Conservation (phyloP, 2,113 vertebrate species). For the Noctilio leporinus region DNA sequence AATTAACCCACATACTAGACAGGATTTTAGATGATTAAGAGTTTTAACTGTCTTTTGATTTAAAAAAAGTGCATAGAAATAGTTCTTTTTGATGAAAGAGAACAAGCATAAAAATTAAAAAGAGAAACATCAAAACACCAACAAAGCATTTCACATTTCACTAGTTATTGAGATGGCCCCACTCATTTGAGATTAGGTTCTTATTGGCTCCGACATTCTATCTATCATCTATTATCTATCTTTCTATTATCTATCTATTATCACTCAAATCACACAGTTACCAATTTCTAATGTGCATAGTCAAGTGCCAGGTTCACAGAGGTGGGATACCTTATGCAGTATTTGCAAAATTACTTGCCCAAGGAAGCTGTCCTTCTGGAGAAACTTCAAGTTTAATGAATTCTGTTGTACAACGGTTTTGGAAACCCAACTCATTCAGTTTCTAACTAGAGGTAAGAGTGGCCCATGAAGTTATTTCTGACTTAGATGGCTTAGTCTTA, state of each 20-base stretch:
- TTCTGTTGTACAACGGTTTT: background rate
- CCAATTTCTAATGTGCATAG: background rate
- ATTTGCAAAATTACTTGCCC: background rate
- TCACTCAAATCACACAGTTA: background rate
- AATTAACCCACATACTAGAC: background rate
- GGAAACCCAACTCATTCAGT: background rate
- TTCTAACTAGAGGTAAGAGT: background rate
- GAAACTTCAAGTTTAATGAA: background rate
- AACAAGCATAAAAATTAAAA: background rate
- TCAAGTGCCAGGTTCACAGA: background rate
- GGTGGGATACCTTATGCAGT: background rate
- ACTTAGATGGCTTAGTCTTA: background rate
- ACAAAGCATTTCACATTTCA: background rate
- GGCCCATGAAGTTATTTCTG: background rate
- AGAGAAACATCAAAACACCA: background rate
- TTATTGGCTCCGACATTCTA: background rate
- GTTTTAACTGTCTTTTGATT: background rate
- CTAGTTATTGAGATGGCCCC: background rate
- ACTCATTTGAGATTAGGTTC: background rate
- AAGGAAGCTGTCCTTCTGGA: background rate
- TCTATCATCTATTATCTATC: background rate
- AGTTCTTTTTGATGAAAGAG: background rate
- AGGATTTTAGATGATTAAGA: slow-evolving; percentile 31
- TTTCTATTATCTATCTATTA: background rate
- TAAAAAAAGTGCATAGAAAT: background rate